These are phyloP conservation scores for human DNA, from an alignment of 2,113 vertebrate genomes.

Conservation along the genomic window GRCh38 chr4:12571501-12572000, in stretches of 20 bases:
- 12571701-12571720: not conserved
- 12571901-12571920: not conserved
- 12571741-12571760: not conserved
- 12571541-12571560: not conserved
- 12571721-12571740: not conserved
- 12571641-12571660: not conserved
- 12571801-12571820: not conserved
- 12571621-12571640: not conserved
- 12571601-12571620: not conserved
- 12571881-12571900: not conserved
- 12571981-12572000: not conserved
- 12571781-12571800: not conserved
- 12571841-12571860: not conserved
- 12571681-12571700: not conserved
- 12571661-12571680: accelerated
- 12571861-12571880: not conserved
- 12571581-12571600: not conserved
- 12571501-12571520: not conserved
- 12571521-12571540: not conserved
- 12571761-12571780: not conserved
- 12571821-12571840: not conserved
- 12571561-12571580: not conserved
- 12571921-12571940: not conserved
- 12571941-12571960: not conserved
- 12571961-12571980: not conserved